These are phyloP conservation scores for Spondyliosoma cantharus DNA, from an alignment of 2,797 vertebrate species.

Conservation along the genomic window DNA sequence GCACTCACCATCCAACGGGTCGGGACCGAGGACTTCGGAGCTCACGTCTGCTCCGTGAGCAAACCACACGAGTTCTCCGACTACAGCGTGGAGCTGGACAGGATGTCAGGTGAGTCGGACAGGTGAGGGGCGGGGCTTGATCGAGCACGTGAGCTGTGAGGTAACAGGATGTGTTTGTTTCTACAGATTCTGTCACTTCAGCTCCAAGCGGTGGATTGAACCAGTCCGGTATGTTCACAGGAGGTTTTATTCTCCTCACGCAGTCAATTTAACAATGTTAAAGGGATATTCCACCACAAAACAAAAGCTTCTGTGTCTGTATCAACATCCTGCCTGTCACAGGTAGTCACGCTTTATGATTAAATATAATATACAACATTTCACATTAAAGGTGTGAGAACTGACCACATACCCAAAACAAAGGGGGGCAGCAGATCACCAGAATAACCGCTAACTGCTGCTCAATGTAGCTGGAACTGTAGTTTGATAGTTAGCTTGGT, in stretches of 20 bases:
- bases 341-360: background rate
- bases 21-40: slow-evolving; percentile 69
- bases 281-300: slow-evolving; percentile 1
- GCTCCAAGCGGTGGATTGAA: slow-evolving; percentile 57
- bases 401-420: too few species aligned
- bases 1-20: slow-evolving; percentile 71
- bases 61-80: slow-evolving; percentile 81
- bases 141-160: background rate
- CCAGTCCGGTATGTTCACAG: slow-evolving; percentile 69
- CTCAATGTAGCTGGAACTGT: too few species aligned
- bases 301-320: background rate
- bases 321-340: background rate
- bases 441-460: too few species aligned
- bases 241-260: background rate
- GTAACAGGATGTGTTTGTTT: slow-evolving; percentile 49
- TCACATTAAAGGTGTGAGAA: too few species aligned
- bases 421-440: too few species aligned
- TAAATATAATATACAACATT: too few species aligned
- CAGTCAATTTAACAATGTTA: background rate
- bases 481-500: too few species aligned
- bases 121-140: background rate
- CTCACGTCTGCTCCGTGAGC: slow-evolving; percentile 82
- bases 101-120: slow-evolving; percentile 68
- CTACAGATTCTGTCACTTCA: slow-evolving; percentile 68
- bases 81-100: slow-evolving; percentile 68